These are phyloP conservation scores for Otocyon megalotis DNA, from an alignment of 2,113 vertebrate species.

Conservation along the genomic window DNA sequence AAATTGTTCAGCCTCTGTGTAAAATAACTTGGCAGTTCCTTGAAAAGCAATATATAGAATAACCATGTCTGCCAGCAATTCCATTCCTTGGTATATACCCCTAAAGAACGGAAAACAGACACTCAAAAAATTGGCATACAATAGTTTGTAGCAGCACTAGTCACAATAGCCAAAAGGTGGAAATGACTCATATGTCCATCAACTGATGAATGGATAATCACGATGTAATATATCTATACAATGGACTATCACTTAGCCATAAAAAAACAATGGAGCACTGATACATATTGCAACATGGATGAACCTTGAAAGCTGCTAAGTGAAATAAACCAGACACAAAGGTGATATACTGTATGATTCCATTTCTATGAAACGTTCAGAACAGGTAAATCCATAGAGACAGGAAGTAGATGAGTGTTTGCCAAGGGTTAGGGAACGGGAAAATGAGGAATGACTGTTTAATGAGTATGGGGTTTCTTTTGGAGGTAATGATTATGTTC, in stretches of 20 bases:
- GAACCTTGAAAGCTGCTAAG: background rate
- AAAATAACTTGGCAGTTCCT: constrained; percentile 12
- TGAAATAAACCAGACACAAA: background rate
- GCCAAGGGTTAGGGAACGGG: background rate
- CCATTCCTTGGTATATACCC: background rate
- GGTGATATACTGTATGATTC: background rate
- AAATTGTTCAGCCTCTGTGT: background rate
- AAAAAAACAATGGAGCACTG: constrained; percentile 27
- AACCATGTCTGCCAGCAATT: background rate
- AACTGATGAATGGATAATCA: background rate
- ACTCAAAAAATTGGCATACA: background rate
- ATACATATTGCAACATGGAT: background rate
- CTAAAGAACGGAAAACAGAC: background rate
- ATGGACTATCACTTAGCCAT: background rate
- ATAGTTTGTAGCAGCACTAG: background rate
- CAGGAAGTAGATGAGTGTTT: background rate
- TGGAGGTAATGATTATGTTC: background rate
- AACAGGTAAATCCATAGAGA: background rate
- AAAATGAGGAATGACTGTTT: background rate
- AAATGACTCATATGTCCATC: background rate
- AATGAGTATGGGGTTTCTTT: background rate
- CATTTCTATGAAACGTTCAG: background rate
- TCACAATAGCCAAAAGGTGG: background rate
- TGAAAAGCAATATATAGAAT: constrained; percentile 20
- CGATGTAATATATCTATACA: background rate